phyloP scores from a whole-genome alignment of 2,797 vertebrate species.

The Propithecus deckenii region DNA sequence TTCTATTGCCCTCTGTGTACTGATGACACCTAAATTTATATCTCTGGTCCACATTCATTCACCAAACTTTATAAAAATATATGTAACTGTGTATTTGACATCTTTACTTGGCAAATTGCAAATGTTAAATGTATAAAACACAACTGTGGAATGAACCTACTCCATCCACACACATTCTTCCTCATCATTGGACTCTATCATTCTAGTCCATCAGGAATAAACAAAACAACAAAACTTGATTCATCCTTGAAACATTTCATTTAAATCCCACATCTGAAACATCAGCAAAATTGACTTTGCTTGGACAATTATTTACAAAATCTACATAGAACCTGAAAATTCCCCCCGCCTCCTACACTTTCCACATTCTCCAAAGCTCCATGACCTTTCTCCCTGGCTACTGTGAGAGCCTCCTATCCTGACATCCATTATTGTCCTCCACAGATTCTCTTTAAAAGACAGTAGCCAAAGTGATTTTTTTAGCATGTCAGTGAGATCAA shows the following conservation, averaged over 20 bases:
- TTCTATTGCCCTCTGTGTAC: not conserved
- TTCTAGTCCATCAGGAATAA: not conserved
- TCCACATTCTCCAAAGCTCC: not conserved
- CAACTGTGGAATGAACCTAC: not conserved
- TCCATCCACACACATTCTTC: not conserved
- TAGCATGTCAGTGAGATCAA: not conserved
- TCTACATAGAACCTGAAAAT: not conserved
- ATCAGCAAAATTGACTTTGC: not conserved
- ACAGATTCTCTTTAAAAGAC: not conserved
- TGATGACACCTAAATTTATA: not conserved
- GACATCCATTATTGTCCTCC: not conserved
- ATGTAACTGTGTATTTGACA: not conserved
- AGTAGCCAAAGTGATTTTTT: not conserved
- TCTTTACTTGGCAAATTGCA: not conserved
- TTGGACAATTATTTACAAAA: not conserved
- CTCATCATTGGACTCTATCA: not conserved
- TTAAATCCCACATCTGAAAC: not conserved
- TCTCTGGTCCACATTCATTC: not conserved
- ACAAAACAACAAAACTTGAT: not conserved
- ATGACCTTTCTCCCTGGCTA: no score
- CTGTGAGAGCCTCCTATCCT: not conserved
- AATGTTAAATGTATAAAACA: not conserved
- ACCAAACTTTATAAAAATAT: not conserved
- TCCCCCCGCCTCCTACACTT: rapidly evolving
- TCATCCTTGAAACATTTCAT: not conserved